phyloP scores from a whole-genome alignment of 2,797 vertebrate species.

The Tympanoctomys barrerae region DNA sequence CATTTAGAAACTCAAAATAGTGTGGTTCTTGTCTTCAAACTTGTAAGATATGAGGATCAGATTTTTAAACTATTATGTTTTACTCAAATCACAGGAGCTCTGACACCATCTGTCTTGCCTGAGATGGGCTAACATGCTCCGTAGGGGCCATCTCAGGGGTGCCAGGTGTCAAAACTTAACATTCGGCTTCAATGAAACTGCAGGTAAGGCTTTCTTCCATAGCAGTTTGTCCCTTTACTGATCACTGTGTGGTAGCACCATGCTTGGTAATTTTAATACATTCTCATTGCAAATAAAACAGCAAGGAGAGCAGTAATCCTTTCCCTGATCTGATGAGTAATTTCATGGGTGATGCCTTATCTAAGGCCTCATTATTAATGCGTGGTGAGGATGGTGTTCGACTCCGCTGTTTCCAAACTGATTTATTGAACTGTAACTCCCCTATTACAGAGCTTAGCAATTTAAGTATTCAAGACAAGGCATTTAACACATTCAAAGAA shows the following conservation, averaged over 20 bases:
- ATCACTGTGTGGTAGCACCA: background rate
- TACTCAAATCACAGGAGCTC: background rate
- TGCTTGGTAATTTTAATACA: background rate
- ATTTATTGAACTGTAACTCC: background rate
- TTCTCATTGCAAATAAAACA: background rate
- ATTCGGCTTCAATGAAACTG: background rate
- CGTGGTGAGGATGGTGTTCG: background rate
- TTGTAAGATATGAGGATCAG: constrained; percentile 2
- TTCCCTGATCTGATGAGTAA: background rate
- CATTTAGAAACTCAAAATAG: background rate
- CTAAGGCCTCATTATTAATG: background rate
- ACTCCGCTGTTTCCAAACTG: background rate
- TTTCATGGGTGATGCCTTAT: background rate
- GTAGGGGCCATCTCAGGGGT: background rate
- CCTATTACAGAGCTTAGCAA: background rate
- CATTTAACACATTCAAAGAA: background rate
- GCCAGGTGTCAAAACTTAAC: background rate
- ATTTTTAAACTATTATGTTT: background rate
- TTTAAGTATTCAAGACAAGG: background rate
- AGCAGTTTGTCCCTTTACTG: background rate
- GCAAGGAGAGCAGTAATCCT: background rate
- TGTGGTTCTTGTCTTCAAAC: background rate
- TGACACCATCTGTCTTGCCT: background rate
- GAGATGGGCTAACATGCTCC: background rate
- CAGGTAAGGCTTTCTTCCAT: background rate